Base-by-base conservation (phyloP, 64 coral and sea anemone genomes). In the Pocillopora damicornis region DNA sequence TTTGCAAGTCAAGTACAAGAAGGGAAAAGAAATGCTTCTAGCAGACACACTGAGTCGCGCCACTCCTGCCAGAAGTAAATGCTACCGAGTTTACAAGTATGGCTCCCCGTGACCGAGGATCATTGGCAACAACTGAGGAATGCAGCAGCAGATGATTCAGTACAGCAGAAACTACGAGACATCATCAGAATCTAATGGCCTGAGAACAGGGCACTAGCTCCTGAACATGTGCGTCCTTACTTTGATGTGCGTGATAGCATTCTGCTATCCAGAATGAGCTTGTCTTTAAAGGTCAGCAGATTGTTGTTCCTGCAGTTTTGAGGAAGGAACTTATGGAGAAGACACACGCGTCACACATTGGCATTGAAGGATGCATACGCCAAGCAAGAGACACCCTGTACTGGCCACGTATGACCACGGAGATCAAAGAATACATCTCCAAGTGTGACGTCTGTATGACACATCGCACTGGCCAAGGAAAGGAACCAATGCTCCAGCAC, bases 61-160 rank as follows among this genome's bases (percentile, higher is more conserved):
- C 71, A 14, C 76, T 85, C 34, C 59, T 84, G 2, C 76, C 75
- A 0, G 77, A 74, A 37, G 88, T 89, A 9, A 59, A 80, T 15
- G 60, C 26, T 1, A 61, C 15, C 36, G 35, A 90, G 26, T 60
- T 82, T 1, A 2, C 35, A 75, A 71, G 30, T 17, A 11, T 8
- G 75, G 13, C 13, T 89, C 1, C 17, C 76, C 8, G 87, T 79
- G 10, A 89, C 58, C 30, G 15, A 78, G 13, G 87, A 80, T 0
- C 15, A 30, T 0, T 89, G 76, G 87, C 87, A 79, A 17, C 76
- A 89, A 15, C 76, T 89, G 0, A 88, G 61, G 26, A 16, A 77
- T 1, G 86, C 86, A 35, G 17, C 86, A 1, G 86, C 74, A 0
- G 86, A 88, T 61, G 59, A 77, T 62, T 74, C 86, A 18, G 86